Conservation (phyloP, 2,888 invertebrate genomes). For the Anodontia alba region DNA sequence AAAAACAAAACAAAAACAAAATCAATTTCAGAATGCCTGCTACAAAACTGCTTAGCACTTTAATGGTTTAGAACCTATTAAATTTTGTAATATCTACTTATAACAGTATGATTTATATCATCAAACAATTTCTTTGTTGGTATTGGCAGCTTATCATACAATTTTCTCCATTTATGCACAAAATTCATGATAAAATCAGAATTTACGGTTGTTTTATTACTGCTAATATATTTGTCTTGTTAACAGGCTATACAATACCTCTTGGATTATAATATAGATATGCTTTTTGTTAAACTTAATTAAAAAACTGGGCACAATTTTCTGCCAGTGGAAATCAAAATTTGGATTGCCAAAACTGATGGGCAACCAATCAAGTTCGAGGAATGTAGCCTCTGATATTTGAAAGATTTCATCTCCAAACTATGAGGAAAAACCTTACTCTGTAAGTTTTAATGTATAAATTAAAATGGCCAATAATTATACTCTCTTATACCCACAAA, state of each 20-base stretch:
- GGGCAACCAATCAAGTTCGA: no score
- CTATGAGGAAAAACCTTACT: no score
- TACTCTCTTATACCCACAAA: no score
- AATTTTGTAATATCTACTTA: background rate
- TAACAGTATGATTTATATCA: slow-evolving; percentile 3
- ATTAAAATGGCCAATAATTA: no score
- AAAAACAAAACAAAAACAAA: no score
- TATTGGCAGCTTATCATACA: slow-evolving; percentile 6
- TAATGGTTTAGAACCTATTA: slow-evolving; percentile 2
- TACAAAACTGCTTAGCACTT: no score
- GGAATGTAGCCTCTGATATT: no score
- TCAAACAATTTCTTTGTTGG: slow-evolving; percentile 5
- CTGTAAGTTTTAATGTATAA: no score
- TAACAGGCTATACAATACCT: background rate
- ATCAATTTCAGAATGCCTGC: no score
- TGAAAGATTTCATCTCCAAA: no score
- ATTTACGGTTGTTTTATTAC: slow-evolving; percentile 8
- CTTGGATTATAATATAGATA: background rate
- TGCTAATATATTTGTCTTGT: background rate
- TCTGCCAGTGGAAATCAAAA: no score
- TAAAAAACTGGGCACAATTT: no score
- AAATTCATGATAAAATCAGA: slow-evolving; percentile 10
- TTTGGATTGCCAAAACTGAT: background rate
- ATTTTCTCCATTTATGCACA: background rate
- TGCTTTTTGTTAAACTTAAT: background rate